Base-by-base conservation (phyloP, 35 echinoderm and acorn worm genomes). In the Holothuria glaberrima region DNA sequence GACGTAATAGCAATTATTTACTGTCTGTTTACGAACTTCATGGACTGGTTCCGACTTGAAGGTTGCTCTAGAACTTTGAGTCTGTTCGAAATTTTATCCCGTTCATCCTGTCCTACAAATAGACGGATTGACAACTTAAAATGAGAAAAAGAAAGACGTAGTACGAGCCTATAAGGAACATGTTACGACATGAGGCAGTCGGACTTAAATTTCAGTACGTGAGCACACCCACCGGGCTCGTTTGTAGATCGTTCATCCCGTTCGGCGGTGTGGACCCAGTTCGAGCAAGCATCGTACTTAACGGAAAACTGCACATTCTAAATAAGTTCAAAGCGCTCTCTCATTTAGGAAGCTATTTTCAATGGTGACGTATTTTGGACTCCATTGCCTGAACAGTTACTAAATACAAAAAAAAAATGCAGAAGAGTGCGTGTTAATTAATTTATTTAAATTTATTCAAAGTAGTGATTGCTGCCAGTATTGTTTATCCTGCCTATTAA, bases 81-180 rank as follows among this genome's bases (percentile, higher is more conserved):
- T 19, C 63, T 66, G 0, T 19, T 66, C 12, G 1, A 66, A 66
- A 66, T 22, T 66, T 66, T 21, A 66, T 66, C 63, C 0, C 63
- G 12, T 66, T 19, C 63, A 66, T 65, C 61, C 61, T 16, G 61
- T 66, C 21, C 63, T 66, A 0, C 63, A 66, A 66, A 16, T 1
- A 66, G 63, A 66, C 63, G 12, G 63, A 66, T 66, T 66, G 63
- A 66, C 28, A 66, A 66, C 63, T 66, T 66, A 66, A 66, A 66
- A 66, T 14, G 12, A 66, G 12, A 66, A 0, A 29, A 19, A 66
- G 7, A 21, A 16, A 66, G 44, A 46, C 44, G 10, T 67, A 67
- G 16, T 67, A 5, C 21, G 16, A n/a, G n/a, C n/a, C n/a, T n/a
- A n/a, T n/a, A n/a, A n/a, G n/a, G n/a, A n/a, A n/a, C n/a, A n/a